Evolutionary conservation across 2,888 invertebrate species (phyloP).

Genomic region (Scaptomyza cyrtandrae): DNA sequence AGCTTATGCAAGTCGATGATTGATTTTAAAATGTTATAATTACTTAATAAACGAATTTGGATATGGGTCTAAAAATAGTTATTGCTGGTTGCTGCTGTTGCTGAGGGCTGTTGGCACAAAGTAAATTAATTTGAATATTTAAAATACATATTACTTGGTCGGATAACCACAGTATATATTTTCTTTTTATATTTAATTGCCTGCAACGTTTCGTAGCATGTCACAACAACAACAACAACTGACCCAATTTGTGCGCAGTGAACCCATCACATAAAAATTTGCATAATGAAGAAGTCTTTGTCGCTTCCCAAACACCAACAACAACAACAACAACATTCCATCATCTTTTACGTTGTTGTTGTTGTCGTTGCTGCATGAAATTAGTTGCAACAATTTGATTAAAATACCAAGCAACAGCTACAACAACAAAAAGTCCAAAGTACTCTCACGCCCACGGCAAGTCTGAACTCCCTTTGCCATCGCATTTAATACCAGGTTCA

Average conservation of each 20-base stretch:
- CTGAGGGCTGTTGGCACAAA: no score
- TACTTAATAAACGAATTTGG: conserved; percentile 62
- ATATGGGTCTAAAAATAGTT: conserved; percentile 23
- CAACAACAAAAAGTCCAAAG: conserved; percentile 22
- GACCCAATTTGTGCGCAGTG: conserved; percentile 74
- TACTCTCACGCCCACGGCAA: conserved; percentile 68
- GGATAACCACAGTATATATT: background rate
- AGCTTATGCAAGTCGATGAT: conserved; percentile 69
- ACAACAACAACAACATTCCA: background rate
- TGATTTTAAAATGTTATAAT: conserved; percentile 67
- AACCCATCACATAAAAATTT: conserved; percentile 58
- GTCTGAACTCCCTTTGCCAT: conserved; percentile 9
- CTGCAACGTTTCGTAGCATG: conserved; percentile 45
- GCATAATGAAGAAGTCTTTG: conserved; percentile 52
- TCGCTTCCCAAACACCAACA: background rate
- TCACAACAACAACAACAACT: conserved; percentile 31
- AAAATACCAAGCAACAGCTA: conserved; percentile 19
- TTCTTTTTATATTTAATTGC: conserved; percentile 28
- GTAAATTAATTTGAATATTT: background rate
- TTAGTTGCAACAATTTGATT: conserved; percentile 68
- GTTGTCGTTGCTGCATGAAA: conserved; percentile 52
- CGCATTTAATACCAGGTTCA: conserved; percentile 19
- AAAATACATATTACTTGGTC: background rate
- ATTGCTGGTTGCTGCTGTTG: background rate
- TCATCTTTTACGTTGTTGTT: background rate